Evolutionary conservation across 2,113 vertebrate genomes (phyloP).

Genomic region (Lepus europaeus): DNA sequence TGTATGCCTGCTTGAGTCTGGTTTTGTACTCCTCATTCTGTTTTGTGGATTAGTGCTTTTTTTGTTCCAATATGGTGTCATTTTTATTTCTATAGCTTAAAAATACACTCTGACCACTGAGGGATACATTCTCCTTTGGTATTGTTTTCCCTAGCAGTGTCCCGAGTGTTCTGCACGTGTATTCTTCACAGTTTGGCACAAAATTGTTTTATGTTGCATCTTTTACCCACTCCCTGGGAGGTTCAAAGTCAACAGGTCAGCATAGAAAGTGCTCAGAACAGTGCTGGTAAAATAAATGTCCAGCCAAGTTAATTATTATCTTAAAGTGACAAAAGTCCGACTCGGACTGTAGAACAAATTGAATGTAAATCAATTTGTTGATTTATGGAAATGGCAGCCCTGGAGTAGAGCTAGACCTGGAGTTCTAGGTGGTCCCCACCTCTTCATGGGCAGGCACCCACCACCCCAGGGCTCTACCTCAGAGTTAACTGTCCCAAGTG

Average conservation of each 20-base stretch:
- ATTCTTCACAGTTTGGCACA: conserved; percentile 1
- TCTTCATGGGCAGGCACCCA: fast-evolving
- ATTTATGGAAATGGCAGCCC: not conserved
- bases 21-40: not conserved
- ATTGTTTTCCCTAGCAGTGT: not conserved
- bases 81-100: not conserved
- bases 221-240: not conserved
- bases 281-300: not conserved
- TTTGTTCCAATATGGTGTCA: not conserved
- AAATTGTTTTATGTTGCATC: conserved; percentile 27
- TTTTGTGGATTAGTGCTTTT: not conserved
- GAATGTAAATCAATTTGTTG: too few species aligned
- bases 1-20: not conserved
- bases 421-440: too few species aligned
- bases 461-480: not conserved
- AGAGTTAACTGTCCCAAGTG: not conserved
- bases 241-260: not conserved
- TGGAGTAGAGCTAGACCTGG: not conserved
- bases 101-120: not conserved
- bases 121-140: not conserved
- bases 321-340: conserved; percentile 36
- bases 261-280: not conserved
- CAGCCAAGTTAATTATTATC: conserved; percentile 64
- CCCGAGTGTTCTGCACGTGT: not conserved
- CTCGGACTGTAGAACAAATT: not conserved